Percentiles rank a stretch among this genome's conserved stretches.
phyloP scores from a whole-genome alignment of 2,797 vertebrate species.

The Myotis pilosus region DNA sequence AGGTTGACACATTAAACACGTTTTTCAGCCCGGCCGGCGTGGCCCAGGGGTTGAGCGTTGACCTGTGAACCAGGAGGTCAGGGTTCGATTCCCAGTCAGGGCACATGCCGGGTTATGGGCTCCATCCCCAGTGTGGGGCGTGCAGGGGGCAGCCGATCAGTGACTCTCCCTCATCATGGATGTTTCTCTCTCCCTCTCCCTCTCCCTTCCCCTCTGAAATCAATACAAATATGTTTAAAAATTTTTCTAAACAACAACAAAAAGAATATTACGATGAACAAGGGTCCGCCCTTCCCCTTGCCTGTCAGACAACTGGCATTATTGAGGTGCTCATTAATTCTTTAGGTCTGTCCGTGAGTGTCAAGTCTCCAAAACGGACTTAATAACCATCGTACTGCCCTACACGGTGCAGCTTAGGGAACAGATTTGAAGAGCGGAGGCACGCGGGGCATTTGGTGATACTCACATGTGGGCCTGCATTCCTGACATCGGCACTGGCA shows the following conservation, averaged over 20 bases:
- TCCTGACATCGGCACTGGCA: neutral
- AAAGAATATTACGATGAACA: neutral
- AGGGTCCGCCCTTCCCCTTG: neutral
- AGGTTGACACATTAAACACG: neutral
- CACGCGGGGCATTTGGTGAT: neutral
- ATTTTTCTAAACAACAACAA: neutral
- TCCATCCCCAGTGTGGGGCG: accelerated
- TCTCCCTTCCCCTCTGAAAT: no score
- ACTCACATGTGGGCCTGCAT: neutral
- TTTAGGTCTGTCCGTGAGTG: neutral
- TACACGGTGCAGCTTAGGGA: neutral
- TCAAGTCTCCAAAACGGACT: neutral
- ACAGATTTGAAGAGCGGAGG: neutral
- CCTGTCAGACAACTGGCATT: neutral
- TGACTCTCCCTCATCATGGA: no score
- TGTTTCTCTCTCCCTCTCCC: no score
- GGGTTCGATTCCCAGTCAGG: no score
- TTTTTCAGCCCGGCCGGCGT: neutral
- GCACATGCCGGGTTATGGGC: no score
- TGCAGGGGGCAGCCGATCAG: no score
- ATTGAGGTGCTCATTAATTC: neutral
- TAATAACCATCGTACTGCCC: neutral
- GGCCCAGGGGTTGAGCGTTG: no score
- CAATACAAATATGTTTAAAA: no score
- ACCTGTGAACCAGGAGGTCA: no score